Evolutionary conservation across 2,888 invertebrate genomes (phyloP).

Genomic region (Eupithecia vulgata): DNA sequence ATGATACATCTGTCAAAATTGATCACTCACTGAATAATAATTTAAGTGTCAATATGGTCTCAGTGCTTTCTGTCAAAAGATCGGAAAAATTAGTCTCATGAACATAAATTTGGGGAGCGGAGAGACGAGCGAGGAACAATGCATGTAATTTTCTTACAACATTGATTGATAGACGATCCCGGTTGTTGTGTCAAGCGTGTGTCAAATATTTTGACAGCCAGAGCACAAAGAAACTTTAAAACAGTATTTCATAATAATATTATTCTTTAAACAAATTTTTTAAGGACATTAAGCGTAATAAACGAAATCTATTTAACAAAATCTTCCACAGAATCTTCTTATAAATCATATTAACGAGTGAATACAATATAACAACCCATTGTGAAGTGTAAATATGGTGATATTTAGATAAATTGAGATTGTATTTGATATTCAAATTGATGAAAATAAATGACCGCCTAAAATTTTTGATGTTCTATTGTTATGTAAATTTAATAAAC

Average conservation of each 20-base stretch:
- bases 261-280: background rate
- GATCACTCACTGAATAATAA: constrained; percentile 36
- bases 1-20: constrained; percentile 1
- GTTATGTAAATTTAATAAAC: constrained; percentile 34
- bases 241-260: background rate
- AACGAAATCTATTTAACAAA: background rate
- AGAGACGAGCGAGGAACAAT: constrained; percentile 66
- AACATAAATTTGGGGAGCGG: constrained; percentile 66
- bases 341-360: constrained; percentile 22
- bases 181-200: constrained; percentile 64
- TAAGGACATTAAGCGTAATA: background rate
- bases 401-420: constrained; percentile 50
- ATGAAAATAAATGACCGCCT: constrained; percentile 42
- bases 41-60: constrained; percentile 46
- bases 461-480: constrained; percentile 42
- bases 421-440: constrained; percentile 42
- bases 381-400: constrained; percentile 47
- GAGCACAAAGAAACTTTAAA: background rate
- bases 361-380: constrained; percentile 14
- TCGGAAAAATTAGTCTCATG: constrained; percentile 54
- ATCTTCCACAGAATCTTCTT: background rate
- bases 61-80: constrained; percentile 64
- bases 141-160: constrained; percentile 72
- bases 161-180: constrained; percentile 77
- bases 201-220: background rate